Conservation (phyloP, 92 coral and sea anemone genomes). For the Parazoanthus atlanticus region DNA sequence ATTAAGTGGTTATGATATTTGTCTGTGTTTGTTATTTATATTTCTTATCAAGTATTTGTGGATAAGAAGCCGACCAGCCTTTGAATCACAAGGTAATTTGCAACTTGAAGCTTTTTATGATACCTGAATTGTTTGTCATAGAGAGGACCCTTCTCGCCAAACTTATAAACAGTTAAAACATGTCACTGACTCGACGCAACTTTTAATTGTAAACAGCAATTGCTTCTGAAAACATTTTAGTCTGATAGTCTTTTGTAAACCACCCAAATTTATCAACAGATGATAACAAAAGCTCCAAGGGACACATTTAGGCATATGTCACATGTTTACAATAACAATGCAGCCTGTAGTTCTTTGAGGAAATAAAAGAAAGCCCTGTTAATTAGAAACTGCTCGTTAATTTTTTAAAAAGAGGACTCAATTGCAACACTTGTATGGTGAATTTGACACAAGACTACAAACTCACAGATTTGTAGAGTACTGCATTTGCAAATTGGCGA, state of each 20-base stretch:
- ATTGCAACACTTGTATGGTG: not conserved
- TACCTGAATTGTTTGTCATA: not conserved
- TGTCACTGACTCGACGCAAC: not conserved
- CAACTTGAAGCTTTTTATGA: not conserved
- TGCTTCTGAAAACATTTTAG: not conserved
- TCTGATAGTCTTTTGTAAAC: not conserved
- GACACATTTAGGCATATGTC: not conserved
- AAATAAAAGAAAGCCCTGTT: not conserved
- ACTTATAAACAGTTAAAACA: no score
- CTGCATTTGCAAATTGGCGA: not conserved
- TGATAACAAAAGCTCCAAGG: not conserved
- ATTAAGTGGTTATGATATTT: not conserved
- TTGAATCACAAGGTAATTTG: not conserved
- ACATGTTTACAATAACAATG: not conserved
- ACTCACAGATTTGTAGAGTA: conserved; percentile 1
- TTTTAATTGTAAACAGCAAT: not conserved
- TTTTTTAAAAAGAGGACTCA: not conserved
- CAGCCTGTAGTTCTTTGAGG: not conserved
- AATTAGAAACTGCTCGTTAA: not conserved
- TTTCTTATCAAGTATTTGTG: not conserved
- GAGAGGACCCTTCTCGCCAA: not conserved
- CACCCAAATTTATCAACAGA: not conserved
- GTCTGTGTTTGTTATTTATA: no score
- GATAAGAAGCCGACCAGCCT: not conserved
- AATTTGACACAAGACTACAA: not conserved